Conservation (phyloP, 1,140 invertebrate species). For the Nebria ingens region DNA sequence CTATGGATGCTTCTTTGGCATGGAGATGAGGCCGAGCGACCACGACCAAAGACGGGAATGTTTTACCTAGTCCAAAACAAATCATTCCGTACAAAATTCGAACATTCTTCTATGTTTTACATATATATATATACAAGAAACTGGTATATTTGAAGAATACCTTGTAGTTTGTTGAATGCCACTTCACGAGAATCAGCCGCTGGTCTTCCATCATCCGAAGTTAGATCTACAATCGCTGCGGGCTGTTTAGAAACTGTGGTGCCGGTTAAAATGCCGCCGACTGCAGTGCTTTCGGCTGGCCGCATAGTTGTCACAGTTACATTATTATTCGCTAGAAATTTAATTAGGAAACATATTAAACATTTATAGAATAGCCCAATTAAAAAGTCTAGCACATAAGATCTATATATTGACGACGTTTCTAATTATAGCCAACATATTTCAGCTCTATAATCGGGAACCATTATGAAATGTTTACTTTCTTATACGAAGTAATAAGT, state of each 20-base stretch:
- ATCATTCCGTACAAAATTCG: background rate
- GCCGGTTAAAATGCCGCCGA: conserved; percentile 52
- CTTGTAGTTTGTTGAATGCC: conserved; percentile 65
- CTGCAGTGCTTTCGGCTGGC: conserved; percentile 54
- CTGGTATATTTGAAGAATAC: conserved; percentile 24
- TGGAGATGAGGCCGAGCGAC: conserved; percentile 64
- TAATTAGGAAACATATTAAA: background rate
- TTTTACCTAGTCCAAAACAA: conserved; percentile 46
- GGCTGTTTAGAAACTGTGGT: conserved; percentile 37
- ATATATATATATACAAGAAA: conserved; percentile 7
- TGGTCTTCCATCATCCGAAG: conserved; percentile 46
- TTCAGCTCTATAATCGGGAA: conserved; percentile 21
- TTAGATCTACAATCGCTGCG: conserved; percentile 47
- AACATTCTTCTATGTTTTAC: background rate
- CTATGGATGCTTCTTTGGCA: conserved; percentile 46
- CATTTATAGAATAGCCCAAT: background rate
- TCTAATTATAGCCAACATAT: background rate
- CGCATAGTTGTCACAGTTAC: conserved; percentile 39
- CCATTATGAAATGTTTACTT: conserved; percentile 16
- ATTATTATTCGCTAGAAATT: too few species aligned
- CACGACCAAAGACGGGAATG: conserved; percentile 73
- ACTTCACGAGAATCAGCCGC: conserved; percentile 57
- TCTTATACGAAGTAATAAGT: too few species aligned
- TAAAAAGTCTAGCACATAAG: background rate
- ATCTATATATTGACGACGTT: too few species aligned